Conservation (phyloP, 2,888 invertebrate genomes). For the Agrochola lychnidis region DNA sequence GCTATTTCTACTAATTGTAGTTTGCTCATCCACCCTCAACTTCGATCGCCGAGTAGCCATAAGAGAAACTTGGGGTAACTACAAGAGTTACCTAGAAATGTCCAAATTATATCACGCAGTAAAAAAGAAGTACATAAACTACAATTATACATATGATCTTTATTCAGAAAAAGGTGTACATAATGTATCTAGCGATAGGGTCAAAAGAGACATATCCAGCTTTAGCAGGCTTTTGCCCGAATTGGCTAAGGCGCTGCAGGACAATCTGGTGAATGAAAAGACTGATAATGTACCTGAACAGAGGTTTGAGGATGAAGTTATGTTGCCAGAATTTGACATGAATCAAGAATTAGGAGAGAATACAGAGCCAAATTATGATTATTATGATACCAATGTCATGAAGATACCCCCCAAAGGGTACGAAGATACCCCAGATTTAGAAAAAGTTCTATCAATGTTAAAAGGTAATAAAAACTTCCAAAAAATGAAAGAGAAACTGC, state of each 20-base stretch:
- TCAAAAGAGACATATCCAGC: constrained; percentile 78
- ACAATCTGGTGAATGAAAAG: constrained; percentile 73
- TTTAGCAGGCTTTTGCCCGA: constrained; percentile 80
- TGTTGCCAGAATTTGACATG: constrained; percentile 86
- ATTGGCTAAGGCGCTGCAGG: constrained; percentile 81
- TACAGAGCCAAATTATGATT: constrained; percentile 75
- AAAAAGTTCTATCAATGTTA: constrained; percentile 75
- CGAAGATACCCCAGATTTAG: constrained; percentile 78
- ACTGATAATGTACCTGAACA: constrained; percentile 78
- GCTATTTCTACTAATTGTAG: constrained; percentile 93
- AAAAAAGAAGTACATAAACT: constrained; percentile 80
- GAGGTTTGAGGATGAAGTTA: constrained; percentile 80
- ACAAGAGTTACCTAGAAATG: constrained; percentile 79
- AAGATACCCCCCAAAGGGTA: constrained; percentile 85
- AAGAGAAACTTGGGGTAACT: constrained; percentile 93
- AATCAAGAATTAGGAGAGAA: constrained; percentile 81
- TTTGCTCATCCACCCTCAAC: constrained; percentile 94
- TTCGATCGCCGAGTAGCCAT: constrained; percentile 92
- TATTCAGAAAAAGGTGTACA: constrained; percentile 68
- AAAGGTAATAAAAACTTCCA: constrained; percentile 75
- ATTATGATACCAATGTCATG: constrained; percentile 86
- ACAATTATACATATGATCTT: constrained; percentile 83
- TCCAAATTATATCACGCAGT: constrained; percentile 76
- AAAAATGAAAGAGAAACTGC: constrained; percentile 63
- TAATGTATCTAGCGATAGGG: constrained; percentile 64